Evolutionary conservation across 2,797 vertebrate species (phyloP), one percentile per base, ranked within the genome.

Genomic region (Phoeniculus purpureus): DNA sequence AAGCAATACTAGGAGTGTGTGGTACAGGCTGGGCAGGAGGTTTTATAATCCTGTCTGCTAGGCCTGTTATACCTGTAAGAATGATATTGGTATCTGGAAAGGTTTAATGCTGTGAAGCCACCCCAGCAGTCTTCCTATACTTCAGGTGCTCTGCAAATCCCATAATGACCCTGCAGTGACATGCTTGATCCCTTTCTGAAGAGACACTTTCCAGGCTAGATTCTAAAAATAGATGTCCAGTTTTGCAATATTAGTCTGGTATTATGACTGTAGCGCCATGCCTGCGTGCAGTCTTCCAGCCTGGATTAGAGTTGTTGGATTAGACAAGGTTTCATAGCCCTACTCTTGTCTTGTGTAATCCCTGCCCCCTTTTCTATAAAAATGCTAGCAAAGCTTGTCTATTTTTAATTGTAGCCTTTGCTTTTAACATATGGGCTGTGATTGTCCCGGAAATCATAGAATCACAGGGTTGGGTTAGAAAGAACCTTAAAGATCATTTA

Each of bases 1-100:
- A 22, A 52, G 62, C 59, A 15, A 9, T 9, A 9, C 32, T 12
- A 8, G 0, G 0, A 47, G 56, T 3, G 4, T 0, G 1, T 55
- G 60, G 13, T 18, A 34, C 48, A 27, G 72, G 68, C 82, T 85
- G 51, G 21, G 76, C 51, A 47, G 37, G 61, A 65, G 32, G n/a
- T 43, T 29, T 81, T 78, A 81, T 47, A 40, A n/a, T 74, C 37
- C 47, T 17, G 11, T 31, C 6, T 17, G 65, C 60, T 10, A 12
- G 20, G 40, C 40, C 76, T 51, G 16, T 67, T 58, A 27, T 9
- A 65, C 75, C 54, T 32, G 17, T 31, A 52, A 18, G 34, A 66
- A 56, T 9, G 60, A 91, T 60, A 29, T 32, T 20, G 67, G 15
- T 12, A 27, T 40, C 47, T 23, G 9, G 56, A 19, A 43, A 10